Base-by-base conservation (phyloP, 2,113 vertebrate genomes). In the Tupaia tana region DNA sequence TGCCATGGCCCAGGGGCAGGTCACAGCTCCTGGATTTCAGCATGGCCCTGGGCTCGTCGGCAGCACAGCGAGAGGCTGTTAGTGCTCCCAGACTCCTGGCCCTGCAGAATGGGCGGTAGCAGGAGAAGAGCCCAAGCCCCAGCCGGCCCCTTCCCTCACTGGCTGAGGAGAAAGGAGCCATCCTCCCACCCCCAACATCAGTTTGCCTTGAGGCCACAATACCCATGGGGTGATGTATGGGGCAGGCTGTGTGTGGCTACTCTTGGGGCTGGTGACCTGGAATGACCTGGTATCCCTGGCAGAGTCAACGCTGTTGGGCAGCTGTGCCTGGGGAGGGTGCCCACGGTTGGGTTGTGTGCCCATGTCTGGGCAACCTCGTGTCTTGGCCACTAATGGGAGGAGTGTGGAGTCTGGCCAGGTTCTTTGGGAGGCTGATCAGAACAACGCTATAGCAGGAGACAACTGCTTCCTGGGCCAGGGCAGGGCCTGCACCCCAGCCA, bases 391-490 rank as follows among this genome's bases (percentile, higher is more conserved):
- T 70, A 82, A 83, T 81, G 59, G 74, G 29, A 34, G 25, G 64
- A 92, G 2, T 29, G 2, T 91, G 97, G 83, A 69, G 71, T 81
- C 70, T 18, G 59, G 94, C 91, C 95, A 95, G n/a, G 27, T 31
- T 80, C 75, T 94, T 95, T 43, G 87, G 95, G 92, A 90, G 59
- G 66, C 85, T 14, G 22, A 29, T 91, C 31, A 95, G 67, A 79
- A 22, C 77, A 81, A 8, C 67, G 59, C 4, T 14, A 10, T 31
- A 73, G 34, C 24, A 71, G 82, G 91, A 24, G 31, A 58, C 25
- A 31, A 74, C 70, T 0, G 0, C 69, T 29, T 91, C 90, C 8
- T 12, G 11, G 5, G 75, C 11, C 64, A 54, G 31, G 61, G 61
- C 4, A 29, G 63, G 25, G 29, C 77, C 43, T 43, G 43, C 43